Conservation (phyloP, 2,113 vertebrate genomes). For the Oreochromis tanganicae region DNA sequence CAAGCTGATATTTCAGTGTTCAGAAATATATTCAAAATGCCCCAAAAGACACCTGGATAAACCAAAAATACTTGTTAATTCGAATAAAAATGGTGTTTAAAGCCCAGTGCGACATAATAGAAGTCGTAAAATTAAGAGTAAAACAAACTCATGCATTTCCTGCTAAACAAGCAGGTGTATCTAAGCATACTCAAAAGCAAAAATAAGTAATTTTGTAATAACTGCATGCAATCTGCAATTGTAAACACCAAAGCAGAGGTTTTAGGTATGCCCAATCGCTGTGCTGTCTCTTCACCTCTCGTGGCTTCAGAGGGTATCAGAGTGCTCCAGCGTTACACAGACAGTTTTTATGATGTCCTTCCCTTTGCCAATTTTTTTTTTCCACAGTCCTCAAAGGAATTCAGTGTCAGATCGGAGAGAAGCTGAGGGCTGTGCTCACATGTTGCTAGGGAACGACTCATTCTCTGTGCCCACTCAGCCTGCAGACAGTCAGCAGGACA, state of each 20-base stretch:
- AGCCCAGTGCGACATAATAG: background rate
- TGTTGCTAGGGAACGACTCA: constrained; percentile 72
- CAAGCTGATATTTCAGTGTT: background rate
- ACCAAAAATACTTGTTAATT: background rate
- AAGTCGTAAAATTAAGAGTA: background rate
- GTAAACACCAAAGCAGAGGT: background rate
- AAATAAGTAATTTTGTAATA: background rate
- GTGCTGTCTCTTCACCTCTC: background rate
- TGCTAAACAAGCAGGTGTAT: background rate
- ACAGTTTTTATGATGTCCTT: background rate
- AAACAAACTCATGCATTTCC: background rate
- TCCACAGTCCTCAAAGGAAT: constrained; percentile 51
- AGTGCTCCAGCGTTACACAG: background rate
- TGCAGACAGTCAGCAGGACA: constrained; percentile 52
- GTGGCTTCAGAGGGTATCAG: background rate
- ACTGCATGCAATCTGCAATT: background rate
- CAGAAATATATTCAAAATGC: background rate
- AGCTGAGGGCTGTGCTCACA: constrained; percentile 33
- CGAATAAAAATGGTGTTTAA: background rate
- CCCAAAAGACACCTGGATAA: background rate
- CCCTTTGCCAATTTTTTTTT: background rate
- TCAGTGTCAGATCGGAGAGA: constrained; percentile 42
- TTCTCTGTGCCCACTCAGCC: constrained; percentile 63
- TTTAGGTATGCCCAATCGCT: background rate
- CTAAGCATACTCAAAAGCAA: background rate